Evolutionary conservation across 2,113 vertebrate genomes (phyloP), one percentile per base, ranked within the genome.

Genomic region (Aegithalos caudatus): DNA sequence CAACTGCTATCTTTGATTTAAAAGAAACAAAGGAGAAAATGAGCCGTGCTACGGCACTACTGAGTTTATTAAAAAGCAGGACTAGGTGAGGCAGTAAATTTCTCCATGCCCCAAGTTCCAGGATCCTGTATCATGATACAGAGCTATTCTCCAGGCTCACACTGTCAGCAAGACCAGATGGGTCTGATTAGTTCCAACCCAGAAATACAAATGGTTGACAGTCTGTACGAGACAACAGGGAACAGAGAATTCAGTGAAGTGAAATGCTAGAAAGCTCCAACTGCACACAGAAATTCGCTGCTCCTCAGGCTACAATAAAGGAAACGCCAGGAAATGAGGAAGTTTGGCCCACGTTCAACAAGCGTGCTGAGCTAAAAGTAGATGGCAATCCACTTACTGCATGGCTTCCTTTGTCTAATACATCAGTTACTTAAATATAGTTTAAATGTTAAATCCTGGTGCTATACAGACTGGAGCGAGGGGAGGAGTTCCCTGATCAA

Each of bases 191-290:
- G 94, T 96, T 97, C 95, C 94, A 95, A 92, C 85, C 92, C 85
- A 94, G 94, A 96, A 96, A 96, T 96, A 95, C 92, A 96, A 97
- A 95, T 86, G 94, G 94, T 93, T 95, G 94, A 90, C 92, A 95
- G 95, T 92, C 93, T 94, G 95, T 88, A 95, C 1, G 88, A 96
- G 95, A 86, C 94, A 97, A 96, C 87, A 86, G 94, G 92, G 96
- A 97, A 91, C 90, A 47, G 85, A 86, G 85, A 85, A 94, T 28
- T 85, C 92, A 88, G 87, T 72, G 81, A 92, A 96, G 93, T 95
- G 91, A 95, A 96, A 95, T 95, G 93, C 91, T 95, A 93, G 92
- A 97, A 92, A 93, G 67, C 82, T 95, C 86, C 92, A 87, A 92
- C 12, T 47, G 87, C 87, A 94, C 87, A 88, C 85, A 87, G 78